A percentile compares a stretch with the other conserved stretches of the same genome.
phyloP scores from a whole-genome alignment of 2,113 vertebrate species.

The Amia ocellicauda region DNA sequence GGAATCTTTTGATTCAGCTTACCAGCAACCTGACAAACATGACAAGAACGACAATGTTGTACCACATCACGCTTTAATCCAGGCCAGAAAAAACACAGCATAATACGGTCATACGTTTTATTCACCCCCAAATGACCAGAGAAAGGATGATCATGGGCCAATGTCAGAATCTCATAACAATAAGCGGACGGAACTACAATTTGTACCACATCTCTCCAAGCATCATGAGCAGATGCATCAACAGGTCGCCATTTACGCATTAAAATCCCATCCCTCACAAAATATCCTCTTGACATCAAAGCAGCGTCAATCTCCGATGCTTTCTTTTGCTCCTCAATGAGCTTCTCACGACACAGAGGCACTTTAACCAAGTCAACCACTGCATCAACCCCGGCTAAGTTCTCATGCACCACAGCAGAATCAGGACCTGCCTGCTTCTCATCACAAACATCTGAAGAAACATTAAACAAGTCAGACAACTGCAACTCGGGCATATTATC shows the following conservation, averaged over 20 bases:
- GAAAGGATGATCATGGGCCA: too few relatives aligned
- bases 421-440: neutral
- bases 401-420: neutral
- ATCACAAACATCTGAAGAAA: too few relatives aligned
- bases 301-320: neutral
- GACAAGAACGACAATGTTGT: neutral
- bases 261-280: too few relatives aligned
- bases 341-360: too few relatives aligned
- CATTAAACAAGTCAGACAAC: neutral
- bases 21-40: neutral
- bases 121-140: too few relatives aligned
- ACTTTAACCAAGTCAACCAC: too few relatives aligned
- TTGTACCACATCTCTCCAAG: neutral
- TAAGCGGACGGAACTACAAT: neutral
- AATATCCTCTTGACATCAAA: neutral
- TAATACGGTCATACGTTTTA: neutral
- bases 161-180: neutral
- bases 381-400: neutral
- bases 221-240: neutral
- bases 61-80: neutral
- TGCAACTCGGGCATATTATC: neutral
- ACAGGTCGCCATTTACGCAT: neutral
- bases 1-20: neutral
- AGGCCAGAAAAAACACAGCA: neutral
- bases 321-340: too few relatives aligned